These are phyloP conservation scores for Malacoraja senta DNA, from an alignment of 2,797 vertebrate genomes.

Conservation along the genomic window DNA sequence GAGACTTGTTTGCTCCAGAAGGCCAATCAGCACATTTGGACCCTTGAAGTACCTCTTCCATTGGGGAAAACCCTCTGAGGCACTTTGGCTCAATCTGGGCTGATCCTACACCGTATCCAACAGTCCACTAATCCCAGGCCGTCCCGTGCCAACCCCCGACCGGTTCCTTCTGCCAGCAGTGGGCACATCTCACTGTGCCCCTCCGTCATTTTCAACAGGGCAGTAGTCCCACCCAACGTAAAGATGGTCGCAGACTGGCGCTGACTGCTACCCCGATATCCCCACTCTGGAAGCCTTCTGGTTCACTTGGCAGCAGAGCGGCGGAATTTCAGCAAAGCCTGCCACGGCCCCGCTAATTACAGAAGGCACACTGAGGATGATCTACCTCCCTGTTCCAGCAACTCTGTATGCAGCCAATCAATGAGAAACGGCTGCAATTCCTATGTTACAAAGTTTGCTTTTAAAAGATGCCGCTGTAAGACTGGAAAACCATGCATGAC, in stretches of 20 bases:
- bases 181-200: not conserved
- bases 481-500: not conserved
- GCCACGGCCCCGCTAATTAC: not conserved
- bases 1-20: not conserved
- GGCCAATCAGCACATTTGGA: conserved; percentile 9
- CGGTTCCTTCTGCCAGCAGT: not conserved
- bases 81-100: not conserved
- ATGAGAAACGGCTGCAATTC: not conserved
- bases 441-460: not conserved
- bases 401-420: not conserved
- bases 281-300: not conserved
- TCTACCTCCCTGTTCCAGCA: not conserved
- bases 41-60: not conserved
- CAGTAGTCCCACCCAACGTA: not conserved
- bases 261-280: not conserved
- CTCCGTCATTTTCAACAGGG: not conserved
- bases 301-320: not conserved
- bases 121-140: not conserved
- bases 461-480: not conserved
- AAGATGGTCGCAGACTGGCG: not conserved
- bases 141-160: not conserved
- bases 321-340: not conserved
- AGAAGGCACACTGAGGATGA: not conserved
- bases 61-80: conserved; percentile 19
- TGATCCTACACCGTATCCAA: too few species aligned